Evolutionary conservation across 1,140 invertebrate genomes (phyloP), one percentile per base, ranked within the genome.

Genomic region (Phymorhynchus buccinoides): DNA sequence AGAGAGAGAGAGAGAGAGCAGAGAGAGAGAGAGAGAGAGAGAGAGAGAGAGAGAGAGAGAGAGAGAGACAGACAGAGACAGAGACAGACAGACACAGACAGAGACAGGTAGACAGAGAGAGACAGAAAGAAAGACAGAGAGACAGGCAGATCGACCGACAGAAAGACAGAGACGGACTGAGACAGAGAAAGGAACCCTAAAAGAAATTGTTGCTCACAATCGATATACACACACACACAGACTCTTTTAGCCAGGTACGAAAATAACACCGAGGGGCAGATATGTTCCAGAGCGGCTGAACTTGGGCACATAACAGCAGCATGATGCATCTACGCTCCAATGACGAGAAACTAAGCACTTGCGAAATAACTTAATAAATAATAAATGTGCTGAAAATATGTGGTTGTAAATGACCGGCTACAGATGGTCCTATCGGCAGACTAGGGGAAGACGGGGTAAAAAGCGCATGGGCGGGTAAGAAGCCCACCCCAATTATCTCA

Each of bases 21-120:
- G n/a, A n/a, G n/a, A n/a, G n/a, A n/a, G n/a, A n/a, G 71, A 75
- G 71, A 75, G 71, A 75, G 71, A 75, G 71, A 75, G 71, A 75
- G 22, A 75, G 32, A 41, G 37, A 75, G 37, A 35, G 32, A 66
- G 71, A 75, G 37, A 75, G 32, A 75, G 32, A 75, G 6, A 75
- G 6, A 35, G 30, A 39, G 6, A 75, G 6, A 75, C 16, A 75
- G 6, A 75, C 16, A 75, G 6, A 75, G 6, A 75, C 16, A 75
- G 6, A 75, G 6, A 37, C 71, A 75, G 6, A 75, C 71, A 75
- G 6, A 75, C n/a, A n/a, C n/a, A n/a, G n/a, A 52, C 12, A 0
- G 48, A 52, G 22, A 14, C 12, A 52, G 22, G 22, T 9, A 18
- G 48, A 18, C n/a, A 52, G 48, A 18, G 48, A 14, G 48, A 14